Base-by-base conservation (phyloP, 2,888 invertebrate genomes). In the Agrotis puta region DNA sequence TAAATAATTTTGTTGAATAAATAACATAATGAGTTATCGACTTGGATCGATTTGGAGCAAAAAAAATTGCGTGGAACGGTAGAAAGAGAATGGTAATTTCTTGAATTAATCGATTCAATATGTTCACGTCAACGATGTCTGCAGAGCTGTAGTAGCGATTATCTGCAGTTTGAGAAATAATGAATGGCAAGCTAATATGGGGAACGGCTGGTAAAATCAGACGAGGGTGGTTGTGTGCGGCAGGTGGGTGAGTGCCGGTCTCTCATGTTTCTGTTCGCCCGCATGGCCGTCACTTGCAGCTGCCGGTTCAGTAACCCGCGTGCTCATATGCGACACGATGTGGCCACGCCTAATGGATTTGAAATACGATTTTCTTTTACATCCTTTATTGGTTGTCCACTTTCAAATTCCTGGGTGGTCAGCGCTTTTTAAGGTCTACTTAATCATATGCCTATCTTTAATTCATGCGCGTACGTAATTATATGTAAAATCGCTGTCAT, bases 241-340 rank as follows among this genome's bases (percentile, higher is more conserved):
- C 88, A 88, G 88, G 87, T 88, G 89, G 81, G 81, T 80, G 83
- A 84, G 78, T 84, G 82, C 83, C 67, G 67, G 78, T 82, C 71
- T 79, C 71, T 82, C 77, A 62, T 83, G 77, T 85, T 84, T 79
- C 85, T 83, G 83, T 74, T 79, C 70, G 77, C 89, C 89, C 88
- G 89, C 89, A 91, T 89, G 82, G 54, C 79, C 72, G 66, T 67
- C 86, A 74, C 85, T 72, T 77, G 90, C 95, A 94, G 93, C 94
- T 94, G 94, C 89, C 89, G 74, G 91, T 90, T 91, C 91, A 92
- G 85, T 91, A 89, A 92, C 93, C 92, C 88, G 79, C 85, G 85
- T 87, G 89, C 80, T 86, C 87, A 83, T 85, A 88, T 79, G 86
- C 87, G 84, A 82, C 83, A 80, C 85, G 73, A 79, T 51, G 63